These are phyloP conservation scores for Drosophila neonasuta DNA, from an alignment of 2,888 invertebrate genomes.

Conservation along the genomic window DNA sequence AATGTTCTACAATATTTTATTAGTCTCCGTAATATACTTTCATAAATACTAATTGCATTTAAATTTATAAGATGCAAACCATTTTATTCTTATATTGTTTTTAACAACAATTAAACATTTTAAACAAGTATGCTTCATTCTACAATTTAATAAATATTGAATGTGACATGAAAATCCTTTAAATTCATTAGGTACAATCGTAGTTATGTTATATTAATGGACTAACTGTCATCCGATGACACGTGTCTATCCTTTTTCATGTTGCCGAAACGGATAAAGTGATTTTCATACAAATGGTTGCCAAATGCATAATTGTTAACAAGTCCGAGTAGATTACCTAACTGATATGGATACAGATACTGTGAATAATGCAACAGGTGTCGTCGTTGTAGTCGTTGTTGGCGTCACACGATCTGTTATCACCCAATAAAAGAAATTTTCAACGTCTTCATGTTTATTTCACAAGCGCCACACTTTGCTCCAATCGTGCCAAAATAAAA, in stretches of 20 bases:
- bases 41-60: too few species aligned
- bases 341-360: slow-evolving; percentile 35
- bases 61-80: too few species aligned
- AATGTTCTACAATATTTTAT: too few species aligned
- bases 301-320: slow-evolving; percentile 26
- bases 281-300: slow-evolving; percentile 13
- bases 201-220: neutral
- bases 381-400: slow-evolving; percentile 50
- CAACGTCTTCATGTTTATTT: slow-evolving; percentile 51
- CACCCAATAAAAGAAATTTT: slow-evolving; percentile 64
- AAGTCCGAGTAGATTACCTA: slow-evolving; percentile 52
- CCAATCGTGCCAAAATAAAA: slow-evolving; percentile 62
- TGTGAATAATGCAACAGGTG: slow-evolving; percentile 69
- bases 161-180: neutral
- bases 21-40: too few species aligned
- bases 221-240: neutral
- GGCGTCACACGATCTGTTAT: slow-evolving; percentile 57
- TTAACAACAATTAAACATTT: too few species aligned
- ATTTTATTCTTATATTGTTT: too few species aligned
- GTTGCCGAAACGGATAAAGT: slow-evolving; percentile 1
- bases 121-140: too few species aligned
- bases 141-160: neutral
- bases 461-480: slow-evolving; percentile 56
- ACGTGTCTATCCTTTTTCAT: neutral
- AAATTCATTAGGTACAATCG: neutral